These are phyloP conservation scores for Catocala fraxini DNA, from an alignment of 2,888 invertebrate genomes.

Conservation along the genomic window DNA sequence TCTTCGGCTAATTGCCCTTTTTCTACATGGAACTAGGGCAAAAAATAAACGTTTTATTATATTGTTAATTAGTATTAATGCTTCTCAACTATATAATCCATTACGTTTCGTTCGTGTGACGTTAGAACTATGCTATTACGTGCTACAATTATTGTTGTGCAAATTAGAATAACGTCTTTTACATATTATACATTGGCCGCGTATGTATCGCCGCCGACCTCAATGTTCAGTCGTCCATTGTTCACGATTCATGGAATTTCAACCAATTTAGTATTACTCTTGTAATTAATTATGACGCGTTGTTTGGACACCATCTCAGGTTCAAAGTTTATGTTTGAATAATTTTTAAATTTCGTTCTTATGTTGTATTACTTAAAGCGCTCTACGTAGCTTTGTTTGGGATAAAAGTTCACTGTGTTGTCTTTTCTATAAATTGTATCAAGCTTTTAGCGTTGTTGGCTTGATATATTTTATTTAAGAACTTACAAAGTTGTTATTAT, in stretches of 20 bases:
- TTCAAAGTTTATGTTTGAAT: conserved; percentile 23
- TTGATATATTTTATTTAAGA: background rate
- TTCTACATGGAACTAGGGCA: too few relatives aligned
- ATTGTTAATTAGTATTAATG: too few relatives aligned
- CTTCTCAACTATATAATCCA: background rate
- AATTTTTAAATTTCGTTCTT: conserved; percentile 10
- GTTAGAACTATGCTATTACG: conserved; percentile 48
- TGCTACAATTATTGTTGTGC: conserved; percentile 51
- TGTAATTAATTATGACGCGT: conserved; percentile 20
- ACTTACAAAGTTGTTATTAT: background rate
- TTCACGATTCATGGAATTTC: conserved; percentile 34
- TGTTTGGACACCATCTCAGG: conserved; percentile 15
- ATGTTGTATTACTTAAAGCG: too few relatives aligned
- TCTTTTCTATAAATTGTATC: too few relatives aligned
- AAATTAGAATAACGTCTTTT: conserved; percentile 49
- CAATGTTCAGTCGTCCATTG: conserved; percentile 35
- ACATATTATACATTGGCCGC: conserved; percentile 29
- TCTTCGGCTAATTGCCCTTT: too few relatives aligned
- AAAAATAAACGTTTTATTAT: too few relatives aligned
- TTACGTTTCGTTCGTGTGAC: background rate
- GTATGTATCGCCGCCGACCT: conserved; percentile 19
- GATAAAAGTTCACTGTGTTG: too few relatives aligned
- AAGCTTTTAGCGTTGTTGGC: background rate
- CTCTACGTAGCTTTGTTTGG: background rate
- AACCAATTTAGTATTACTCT: conserved; percentile 31